Evolutionary conservation across 2,888 invertebrate species (phyloP).

Genomic region (Rhamphomyia laevipes): DNA sequence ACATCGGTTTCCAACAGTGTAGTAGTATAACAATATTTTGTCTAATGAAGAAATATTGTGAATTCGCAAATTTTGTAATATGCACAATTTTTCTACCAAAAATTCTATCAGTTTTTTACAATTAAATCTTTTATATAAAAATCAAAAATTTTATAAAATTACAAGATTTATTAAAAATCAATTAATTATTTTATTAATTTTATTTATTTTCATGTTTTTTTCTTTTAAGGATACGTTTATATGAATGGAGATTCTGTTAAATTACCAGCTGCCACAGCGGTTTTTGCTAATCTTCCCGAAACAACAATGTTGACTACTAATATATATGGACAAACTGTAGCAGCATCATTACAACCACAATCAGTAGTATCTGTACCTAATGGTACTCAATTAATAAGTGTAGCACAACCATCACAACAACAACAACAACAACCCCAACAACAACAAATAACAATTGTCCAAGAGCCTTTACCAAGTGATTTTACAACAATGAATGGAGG

Average conservation of each 20-base stretch:
- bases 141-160: too few species aligned
- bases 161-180: too few species aligned
- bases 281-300: slow-evolving; percentile 57
- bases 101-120: too few species aligned
- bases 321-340: slow-evolving; percentile 31
- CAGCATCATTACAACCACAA: slow-evolving; percentile 27
- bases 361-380: slow-evolving; percentile 29
- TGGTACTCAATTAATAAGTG: slow-evolving; percentile 22
- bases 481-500: slow-evolving; percentile 30
- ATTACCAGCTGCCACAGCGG: slow-evolving; percentile 54
- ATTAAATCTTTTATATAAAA: too few species aligned
- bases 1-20: too few species aligned
- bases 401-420: slow-evolving; percentile 18
- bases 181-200: too few species aligned
- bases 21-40: too few species aligned
- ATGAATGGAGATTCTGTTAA: slow-evolving; percentile 76
- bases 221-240: slow-evolving; percentile 68
- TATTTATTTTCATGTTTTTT: too few species aligned
- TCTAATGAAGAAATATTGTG: too few species aligned
- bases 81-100: too few species aligned
- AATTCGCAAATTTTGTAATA: too few species aligned
- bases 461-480: slow-evolving; percentile 12
- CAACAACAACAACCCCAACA: slow-evolving; percentile 16
- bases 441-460: slow-evolving; percentile 15
- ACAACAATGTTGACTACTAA: slow-evolving; percentile 41